phyloP scores from a whole-genome alignment of 2,797 vertebrate genomes.

The Lutjanus argentimaculatus region DNA sequence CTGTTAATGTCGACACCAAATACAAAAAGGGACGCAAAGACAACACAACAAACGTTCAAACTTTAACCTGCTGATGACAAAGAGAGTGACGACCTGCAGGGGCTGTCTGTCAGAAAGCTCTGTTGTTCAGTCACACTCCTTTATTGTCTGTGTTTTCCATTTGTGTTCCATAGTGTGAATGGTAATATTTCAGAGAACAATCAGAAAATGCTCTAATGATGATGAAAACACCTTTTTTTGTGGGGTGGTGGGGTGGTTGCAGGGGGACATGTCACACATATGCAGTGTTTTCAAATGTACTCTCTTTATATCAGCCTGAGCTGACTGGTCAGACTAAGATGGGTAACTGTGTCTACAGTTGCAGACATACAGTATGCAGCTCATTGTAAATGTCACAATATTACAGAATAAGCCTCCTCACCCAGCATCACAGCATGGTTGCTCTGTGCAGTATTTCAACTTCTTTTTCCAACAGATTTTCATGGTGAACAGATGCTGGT shows the following conservation, averaged over 20 bases:
- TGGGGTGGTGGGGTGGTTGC: too few relatives aligned
- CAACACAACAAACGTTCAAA: background rate
- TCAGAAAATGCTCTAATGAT: background rate
- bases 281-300: background rate
- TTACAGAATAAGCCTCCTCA: too few relatives aligned
- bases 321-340: background rate
- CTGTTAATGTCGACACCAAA: background rate
- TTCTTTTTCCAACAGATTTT: constrained; percentile 2
- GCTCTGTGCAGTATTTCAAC: constrained; percentile 9
- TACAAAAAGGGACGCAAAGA: background rate
- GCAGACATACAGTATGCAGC: background rate
- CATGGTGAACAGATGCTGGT: background rate
- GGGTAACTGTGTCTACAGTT: background rate
- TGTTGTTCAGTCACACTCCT: background rate
- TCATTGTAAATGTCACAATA: background rate
- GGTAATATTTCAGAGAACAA: background rate
- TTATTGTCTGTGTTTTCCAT: background rate
- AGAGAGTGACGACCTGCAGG: background rate
- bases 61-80: background rate
- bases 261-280: too few relatives aligned
- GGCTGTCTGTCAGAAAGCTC: background rate
- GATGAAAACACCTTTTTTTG: background rate
- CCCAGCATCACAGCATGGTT: background rate
- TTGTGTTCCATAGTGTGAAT: background rate
- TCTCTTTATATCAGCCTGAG: background rate